These are phyloP conservation scores for Stenchaetothrips biformis DNA, from an alignment of 2,888 invertebrate species.

Conservation along the genomic window DNA sequence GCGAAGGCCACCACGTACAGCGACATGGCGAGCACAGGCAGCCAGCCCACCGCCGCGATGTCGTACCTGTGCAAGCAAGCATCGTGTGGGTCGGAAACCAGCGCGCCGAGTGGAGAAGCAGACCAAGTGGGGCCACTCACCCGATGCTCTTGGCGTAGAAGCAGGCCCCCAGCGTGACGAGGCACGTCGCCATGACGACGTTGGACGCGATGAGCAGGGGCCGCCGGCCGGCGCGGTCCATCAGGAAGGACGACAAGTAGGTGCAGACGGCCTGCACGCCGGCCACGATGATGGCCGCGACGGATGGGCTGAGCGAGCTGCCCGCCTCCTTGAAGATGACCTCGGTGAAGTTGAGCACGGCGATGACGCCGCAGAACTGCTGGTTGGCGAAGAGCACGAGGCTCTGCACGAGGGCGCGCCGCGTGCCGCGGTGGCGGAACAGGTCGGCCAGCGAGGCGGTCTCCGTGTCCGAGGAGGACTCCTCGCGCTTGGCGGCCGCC, in stretches of 20 bases:
- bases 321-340: conserved; percentile 53
- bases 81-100: too few relatives aligned
- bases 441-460: conserved; percentile 41
- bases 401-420: conserved; percentile 45
- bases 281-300: conserved; percentile 57
- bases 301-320: conserved; percentile 49
- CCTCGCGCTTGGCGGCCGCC: conserved; percentile 29
- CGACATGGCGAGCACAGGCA: conserved; percentile 51
- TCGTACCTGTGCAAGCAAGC: conserved; percentile 26
- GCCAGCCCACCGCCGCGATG: conserved; percentile 47
- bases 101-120: background rate
- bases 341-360: conserved; percentile 50
- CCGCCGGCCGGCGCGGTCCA: conserved; percentile 59
- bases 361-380: conserved; percentile 45
- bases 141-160: conserved; percentile 42
- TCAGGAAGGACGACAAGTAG: conserved; percentile 47
- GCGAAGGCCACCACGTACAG: conserved; percentile 52
- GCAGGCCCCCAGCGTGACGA: conserved; percentile 43
- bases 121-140: conserved; percentile 37
- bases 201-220: conserved; percentile 49
- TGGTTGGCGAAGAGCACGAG: conserved; percentile 46
- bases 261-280: conserved; percentile 52
- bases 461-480: conserved; percentile 33
- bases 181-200: conserved; percentile 43
- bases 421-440: conserved; percentile 43